phyloP scores from a whole-genome alignment of 2,888 invertebrate genomes.

The Mechanitis messenoides region DNA sequence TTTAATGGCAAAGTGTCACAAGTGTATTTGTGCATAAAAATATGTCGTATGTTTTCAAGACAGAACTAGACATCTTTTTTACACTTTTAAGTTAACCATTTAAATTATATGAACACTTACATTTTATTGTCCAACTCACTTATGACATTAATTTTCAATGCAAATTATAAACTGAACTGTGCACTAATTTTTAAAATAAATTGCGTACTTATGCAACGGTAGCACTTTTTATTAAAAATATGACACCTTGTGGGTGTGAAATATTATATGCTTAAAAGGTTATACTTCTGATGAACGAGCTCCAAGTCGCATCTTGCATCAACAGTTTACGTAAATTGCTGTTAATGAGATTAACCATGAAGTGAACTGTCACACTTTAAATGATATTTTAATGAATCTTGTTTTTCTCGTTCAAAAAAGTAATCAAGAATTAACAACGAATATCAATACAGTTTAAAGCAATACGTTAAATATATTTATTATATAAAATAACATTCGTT shows the following conservation, averaged over 20 bases:
- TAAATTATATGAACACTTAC: no score
- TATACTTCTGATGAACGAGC: conserved; percentile 14
- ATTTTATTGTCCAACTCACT: no score
- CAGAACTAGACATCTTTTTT: no score
- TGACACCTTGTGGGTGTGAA: conserved; percentile 17
- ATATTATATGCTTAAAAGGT: conserved; percentile 14
- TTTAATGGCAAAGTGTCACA: no score
- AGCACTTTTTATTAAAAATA: conserved; percentile 14
- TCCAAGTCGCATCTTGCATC: conserved; percentile 14
- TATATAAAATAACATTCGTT: background rate
- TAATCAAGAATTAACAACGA: background rate
- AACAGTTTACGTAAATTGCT: conserved; percentile 18
- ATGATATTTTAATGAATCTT: no score
- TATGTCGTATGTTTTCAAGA: no score
- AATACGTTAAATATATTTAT: no score
- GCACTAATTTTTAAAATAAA: background rate
- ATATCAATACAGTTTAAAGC: background rate
- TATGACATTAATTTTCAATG: background rate
- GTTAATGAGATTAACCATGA: conserved; percentile 18
- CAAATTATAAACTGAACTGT: background rate
- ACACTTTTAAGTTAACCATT: no score
- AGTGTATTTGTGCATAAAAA: no score
- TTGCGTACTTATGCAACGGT: conserved; percentile 11
- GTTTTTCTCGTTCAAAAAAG: background rate
- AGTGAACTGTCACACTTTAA: conserved; percentile 5